Conservation (phyloP, 2,797 vertebrate species). For the Graptemys geographica region DNA sequence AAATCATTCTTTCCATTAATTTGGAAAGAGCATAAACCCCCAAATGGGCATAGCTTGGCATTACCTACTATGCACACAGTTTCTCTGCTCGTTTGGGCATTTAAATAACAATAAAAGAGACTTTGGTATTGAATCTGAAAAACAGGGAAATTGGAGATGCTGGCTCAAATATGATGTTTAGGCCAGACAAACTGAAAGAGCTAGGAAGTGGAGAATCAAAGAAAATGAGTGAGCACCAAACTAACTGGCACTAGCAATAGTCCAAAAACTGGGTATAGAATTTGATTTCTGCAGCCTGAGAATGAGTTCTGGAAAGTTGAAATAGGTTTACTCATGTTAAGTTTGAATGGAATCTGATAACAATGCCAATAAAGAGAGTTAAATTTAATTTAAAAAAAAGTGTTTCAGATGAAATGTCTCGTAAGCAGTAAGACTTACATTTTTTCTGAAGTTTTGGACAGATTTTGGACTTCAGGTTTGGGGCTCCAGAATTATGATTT, state of each 20-base stretch:
- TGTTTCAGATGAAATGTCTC: background rate
- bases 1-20: background rate
- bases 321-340: background rate
- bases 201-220: background rate
- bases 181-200: background rate
- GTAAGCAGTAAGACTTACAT: background rate
- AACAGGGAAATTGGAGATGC: background rate
- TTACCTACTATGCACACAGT: background rate
- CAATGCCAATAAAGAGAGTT: fast-evolving
- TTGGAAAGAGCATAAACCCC: background rate
- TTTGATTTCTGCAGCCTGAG: background rate
- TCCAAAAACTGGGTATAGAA: background rate
- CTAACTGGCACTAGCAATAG: background rate
- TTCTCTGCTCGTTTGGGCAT: background rate
- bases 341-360: background rate
- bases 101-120: background rate
- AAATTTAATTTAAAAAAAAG: background rate
- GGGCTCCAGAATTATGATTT: fast-evolving
- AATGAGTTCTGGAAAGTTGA: background rate
- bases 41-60: background rate
- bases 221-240: background rate
- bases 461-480: background rate
- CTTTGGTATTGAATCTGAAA: background rate
- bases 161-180: background rate
- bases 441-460: background rate